These are phyloP conservation scores for Prosopocoilus inquinatus DNA, from an alignment of 2,888 invertebrate species.

Conservation along the genomic window DNA sequence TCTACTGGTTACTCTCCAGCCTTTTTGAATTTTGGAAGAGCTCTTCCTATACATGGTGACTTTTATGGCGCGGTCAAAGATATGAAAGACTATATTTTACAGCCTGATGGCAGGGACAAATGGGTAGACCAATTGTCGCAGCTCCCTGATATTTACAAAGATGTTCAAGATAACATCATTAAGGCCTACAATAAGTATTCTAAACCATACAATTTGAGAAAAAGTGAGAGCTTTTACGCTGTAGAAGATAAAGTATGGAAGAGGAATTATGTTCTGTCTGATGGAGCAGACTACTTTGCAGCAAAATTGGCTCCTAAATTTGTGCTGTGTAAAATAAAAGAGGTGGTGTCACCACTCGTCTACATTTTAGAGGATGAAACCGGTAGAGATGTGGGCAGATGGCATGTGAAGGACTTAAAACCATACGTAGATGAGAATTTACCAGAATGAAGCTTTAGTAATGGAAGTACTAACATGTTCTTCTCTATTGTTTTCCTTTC, in stretches of 20 bases:
- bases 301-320: conserved; percentile 27
- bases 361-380: conserved; percentile 22
- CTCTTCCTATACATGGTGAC: background rate
- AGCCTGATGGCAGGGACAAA: background rate
- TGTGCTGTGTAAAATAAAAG: conserved; percentile 23
- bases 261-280: conserved; percentile 22
- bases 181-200: background rate
- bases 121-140: background rate
- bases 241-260: conserved; percentile 28
- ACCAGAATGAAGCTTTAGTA: no score
- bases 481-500: no score
- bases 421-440: no score
- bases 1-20: conserved; percentile 18
- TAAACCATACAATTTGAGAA: conserved; percentile 23
- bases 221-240: conserved; percentile 16
- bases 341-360: conserved; percentile 22
- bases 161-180: background rate
- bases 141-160: conserved; percentile 2
- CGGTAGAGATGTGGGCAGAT: conserved; percentile 24
- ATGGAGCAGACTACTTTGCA: conserved; percentile 20
- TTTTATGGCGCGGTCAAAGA: background rate
- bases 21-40: conserved; percentile 19
- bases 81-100: background rate
- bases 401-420: conserved; percentile 29
- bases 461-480: no score